These are phyloP conservation scores for Diabrotica virgifera DNA, from an alignment of 1,140 invertebrate species.

Conservation along the genomic window DNA sequence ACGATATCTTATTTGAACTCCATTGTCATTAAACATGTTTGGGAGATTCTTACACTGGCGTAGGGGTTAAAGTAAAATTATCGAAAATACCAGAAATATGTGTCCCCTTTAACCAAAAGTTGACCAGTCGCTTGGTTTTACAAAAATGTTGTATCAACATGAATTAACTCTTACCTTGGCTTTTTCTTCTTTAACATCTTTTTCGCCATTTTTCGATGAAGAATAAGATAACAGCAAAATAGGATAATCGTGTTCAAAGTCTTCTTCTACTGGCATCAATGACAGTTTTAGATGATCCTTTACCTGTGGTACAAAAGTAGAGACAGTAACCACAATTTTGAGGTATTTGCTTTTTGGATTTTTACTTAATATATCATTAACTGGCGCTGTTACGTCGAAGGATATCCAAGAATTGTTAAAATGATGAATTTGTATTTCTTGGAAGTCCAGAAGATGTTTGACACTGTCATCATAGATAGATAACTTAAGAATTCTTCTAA, in stretches of 20 bases:
- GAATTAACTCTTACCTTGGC: not conserved
- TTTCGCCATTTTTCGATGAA: conserved; percentile 22
- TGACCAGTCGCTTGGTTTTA: too few species aligned
- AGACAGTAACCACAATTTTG: conserved; percentile 37
- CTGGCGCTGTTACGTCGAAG: conserved; percentile 40
- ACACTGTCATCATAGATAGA: conserved; percentile 37
- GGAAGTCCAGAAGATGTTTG: conserved; percentile 26
- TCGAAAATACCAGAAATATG: too few species aligned
- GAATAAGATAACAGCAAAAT: conserved; percentile 41
- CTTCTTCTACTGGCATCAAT: conserved; percentile 37
- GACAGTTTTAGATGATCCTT: conserved; percentile 38
- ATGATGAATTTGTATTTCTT: conserved; percentile 37
- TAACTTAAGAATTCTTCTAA: conserved; percentile 35
- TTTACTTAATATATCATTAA: conserved; percentile 29
- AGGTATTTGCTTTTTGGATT: conserved; percentile 28
- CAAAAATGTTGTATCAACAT: too few species aligned
- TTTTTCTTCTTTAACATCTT: conserved; percentile 13
- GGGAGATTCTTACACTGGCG: too few species aligned
- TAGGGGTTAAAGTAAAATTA: too few species aligned
- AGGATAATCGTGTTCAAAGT: conserved; percentile 45
- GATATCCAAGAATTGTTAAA: conserved; percentile 43
- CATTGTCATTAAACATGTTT: too few species aligned
- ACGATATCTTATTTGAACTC: too few species aligned
- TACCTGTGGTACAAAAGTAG: conserved; percentile 26
- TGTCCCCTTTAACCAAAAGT: too few species aligned